Conservation (phyloP, 2,888 invertebrate genomes). For the Melikaiella ostensackeni region DNA sequence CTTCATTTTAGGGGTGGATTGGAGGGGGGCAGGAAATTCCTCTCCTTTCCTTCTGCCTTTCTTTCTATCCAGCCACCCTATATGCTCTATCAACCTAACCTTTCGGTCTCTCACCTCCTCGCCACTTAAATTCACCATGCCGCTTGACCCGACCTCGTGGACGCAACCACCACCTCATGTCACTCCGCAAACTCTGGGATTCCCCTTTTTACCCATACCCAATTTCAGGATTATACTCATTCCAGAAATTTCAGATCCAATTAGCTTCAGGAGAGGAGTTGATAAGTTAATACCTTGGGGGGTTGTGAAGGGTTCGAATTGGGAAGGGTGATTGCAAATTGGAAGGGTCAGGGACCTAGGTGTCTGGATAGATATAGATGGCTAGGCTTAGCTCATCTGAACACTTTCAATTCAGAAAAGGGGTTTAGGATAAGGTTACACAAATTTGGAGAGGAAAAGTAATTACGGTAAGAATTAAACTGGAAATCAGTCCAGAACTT, state of each 20-base stretch:
- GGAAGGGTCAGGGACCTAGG: too few species aligned
- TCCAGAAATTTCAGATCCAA: background rate
- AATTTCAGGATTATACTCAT: background rate
- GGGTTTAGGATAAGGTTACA: background rate
- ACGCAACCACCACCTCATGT: background rate
- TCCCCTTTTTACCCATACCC: background rate
- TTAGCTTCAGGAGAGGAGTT: background rate
- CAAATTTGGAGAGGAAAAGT: too few species aligned
- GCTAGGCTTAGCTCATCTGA: background rate
- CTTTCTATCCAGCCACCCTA: background rate
- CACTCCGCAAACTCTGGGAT: conserved; percentile 7
- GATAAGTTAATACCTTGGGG: background rate
- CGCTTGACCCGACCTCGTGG: background rate
- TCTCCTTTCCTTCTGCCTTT: background rate
- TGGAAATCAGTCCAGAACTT: too few species aligned
- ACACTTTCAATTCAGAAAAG: background rate
- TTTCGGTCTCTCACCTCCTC: conserved; percentile 25
- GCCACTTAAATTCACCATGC: conserved; percentile 19
- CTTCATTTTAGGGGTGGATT: background rate
- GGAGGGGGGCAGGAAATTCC: background rate
- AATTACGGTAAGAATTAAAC: too few species aligned
- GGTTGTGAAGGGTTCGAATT: too few species aligned
- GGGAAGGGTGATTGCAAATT: too few species aligned
- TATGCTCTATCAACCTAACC: conserved; percentile 2
- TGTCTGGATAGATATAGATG: too few species aligned